Percentiles rank a stretch among this genome's conserved stretches.
Conservation (phyloP, 2,888 invertebrate species). For the Falcaria lacertinaria region DNA sequence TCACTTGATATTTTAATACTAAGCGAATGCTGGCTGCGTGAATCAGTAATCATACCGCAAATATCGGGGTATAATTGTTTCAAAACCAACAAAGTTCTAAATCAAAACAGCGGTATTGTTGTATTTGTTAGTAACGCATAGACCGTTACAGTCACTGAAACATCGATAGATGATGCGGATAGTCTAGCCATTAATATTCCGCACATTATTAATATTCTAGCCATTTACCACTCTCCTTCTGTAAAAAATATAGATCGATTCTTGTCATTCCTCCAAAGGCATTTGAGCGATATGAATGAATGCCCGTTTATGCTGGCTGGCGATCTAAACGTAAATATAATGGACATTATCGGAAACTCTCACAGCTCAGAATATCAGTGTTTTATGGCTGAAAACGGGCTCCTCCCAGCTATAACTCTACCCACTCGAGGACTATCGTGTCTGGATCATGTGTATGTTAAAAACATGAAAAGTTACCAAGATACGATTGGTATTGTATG, state of each 20-base stretch:
- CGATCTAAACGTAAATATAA: neutral
- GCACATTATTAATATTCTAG: no score
- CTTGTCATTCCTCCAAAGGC: neutral
- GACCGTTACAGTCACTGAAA: no score
- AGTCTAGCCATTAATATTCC: no score
- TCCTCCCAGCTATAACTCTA: slow-evolving; percentile 1
- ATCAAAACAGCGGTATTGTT: no score
- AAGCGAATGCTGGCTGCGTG: no score
- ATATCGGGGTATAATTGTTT: no score
- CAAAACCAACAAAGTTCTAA: no score
- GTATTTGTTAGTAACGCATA: no score
- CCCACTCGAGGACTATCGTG: slow-evolving; percentile 2
- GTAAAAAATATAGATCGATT: neutral
- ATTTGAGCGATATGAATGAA: neutral
- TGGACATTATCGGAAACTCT: neutral
- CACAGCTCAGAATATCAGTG: slow-evolving; percentile 1
- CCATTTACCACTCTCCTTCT: neutral
- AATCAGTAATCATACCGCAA: no score
- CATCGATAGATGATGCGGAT: no score
- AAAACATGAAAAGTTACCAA: neutral
- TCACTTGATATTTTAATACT: no score
- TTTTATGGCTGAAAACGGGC: slow-evolving; percentile 2
- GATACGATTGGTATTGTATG: neutral
- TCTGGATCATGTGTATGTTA: slow-evolving; percentile 3
- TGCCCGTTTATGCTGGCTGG: neutral